These are phyloP conservation scores for Tinea pellionella DNA, from an alignment of 2,888 invertebrate genomes.

Conservation along the genomic window DNA sequence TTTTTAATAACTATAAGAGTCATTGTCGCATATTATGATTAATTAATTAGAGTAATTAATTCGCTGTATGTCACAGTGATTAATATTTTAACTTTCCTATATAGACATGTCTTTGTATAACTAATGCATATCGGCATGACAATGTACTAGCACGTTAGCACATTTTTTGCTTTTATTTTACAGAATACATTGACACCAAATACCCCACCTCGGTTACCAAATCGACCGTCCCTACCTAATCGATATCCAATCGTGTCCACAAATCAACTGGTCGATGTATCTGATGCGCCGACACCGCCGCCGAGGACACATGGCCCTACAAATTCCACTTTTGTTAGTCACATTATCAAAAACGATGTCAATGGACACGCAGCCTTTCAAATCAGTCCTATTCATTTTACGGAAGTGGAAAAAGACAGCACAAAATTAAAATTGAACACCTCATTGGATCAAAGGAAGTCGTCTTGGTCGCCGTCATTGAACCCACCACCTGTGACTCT, in stretches of 20 bases:
- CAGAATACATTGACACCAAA: conserved; percentile 61
- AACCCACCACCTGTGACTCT: conserved; percentile 14
- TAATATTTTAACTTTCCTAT: not conserved
- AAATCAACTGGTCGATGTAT: conserved; percentile 51
- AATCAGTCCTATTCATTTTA: conserved; percentile 60
- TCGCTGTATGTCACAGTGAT: too few species aligned
- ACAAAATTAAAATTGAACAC: conserved; percentile 42
- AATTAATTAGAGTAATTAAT: too few species aligned
- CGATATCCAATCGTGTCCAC: conserved; percentile 60
- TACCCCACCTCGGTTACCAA: conserved; percentile 57
- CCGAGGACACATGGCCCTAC: conserved; percentile 34
- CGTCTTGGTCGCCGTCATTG: conserved; percentile 13
- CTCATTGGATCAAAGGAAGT: conserved; percentile 39
- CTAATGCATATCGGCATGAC: conserved; percentile 32
- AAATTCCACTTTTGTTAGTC: conserved; percentile 49
- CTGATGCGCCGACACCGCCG: conserved; percentile 59
- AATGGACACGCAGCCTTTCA: conserved; percentile 39
- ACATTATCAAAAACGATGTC: conserved; percentile 48
- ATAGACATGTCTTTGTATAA: not conserved
- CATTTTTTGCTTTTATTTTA: conserved; percentile 59
- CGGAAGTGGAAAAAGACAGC: conserved; percentile 44
- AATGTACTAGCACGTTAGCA: conserved; percentile 55
- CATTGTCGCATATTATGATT: too few species aligned
- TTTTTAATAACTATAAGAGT: too few species aligned
- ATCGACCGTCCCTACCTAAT: conserved; percentile 51